Evolutionary conservation across 2,113 vertebrate species (phyloP), one percentile per base, ranked within the genome.

Genomic region (Dissostichus mawsoni): DNA sequence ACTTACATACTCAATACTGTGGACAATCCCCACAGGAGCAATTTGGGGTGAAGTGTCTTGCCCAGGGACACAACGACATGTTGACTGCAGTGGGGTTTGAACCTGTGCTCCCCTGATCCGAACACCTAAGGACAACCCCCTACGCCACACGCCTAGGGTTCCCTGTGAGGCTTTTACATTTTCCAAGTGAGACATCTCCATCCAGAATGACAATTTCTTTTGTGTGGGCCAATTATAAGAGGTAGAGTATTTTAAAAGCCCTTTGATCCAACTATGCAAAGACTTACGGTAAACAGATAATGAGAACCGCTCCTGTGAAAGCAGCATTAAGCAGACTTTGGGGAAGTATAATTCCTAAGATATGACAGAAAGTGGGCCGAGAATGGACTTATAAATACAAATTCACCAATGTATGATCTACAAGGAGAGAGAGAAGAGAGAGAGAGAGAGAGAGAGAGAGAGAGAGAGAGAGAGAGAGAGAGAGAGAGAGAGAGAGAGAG

Each of bases 221-320:
- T 1, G 9, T 17, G 33, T 48, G 11, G 45, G 53, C 63, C 57
- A 48, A 20, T 20, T 59, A 14, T 41, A 29, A 63, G 11, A 67
- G 29, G 4, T n/a, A 47, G 3, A 72, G 41, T 25, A 57, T 44
- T 80, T 72, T 61, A 16, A 36, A 29, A 58, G 9, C 16, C 13
- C 8, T 66, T 70, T 61, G 8, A 69, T 67, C n/a, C 23, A 25
- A 25, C 56, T 70, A 16, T 55, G 58, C 4, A 45, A 57, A 51
- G 51, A 81, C 29, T 47, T 36, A 57, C 70, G 36, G 53, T 17
- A 74, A 64, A 23, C 9, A 75, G 72, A 72, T 77, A 69, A 73
- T 17, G 20, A 23, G 36, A 77, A 58, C 3, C 11, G 18, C 59
- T 25, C 36, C 25, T 73, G 16, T 57, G 63, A 74, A 62, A 52